These are phyloP conservation scores for Pelecanoides urinatrix DNA, from an alignment of 2,113 vertebrate genomes.

Conservation along the genomic window DNA sequence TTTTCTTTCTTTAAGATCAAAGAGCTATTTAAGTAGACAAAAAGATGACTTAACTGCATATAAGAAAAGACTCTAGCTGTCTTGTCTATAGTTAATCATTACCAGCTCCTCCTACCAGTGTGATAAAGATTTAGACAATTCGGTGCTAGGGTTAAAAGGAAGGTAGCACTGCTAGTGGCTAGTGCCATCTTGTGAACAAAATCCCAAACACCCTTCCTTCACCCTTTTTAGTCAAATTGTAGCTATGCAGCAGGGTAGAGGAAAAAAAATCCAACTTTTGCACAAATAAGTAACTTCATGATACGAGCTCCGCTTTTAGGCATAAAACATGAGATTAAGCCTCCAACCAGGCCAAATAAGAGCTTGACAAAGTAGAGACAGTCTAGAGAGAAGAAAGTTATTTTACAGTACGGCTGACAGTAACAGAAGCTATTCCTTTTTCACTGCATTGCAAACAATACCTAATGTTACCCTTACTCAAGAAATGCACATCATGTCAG, in stretches of 20 bases:
- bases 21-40: neutral
- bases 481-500: neutral
- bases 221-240: neutral
- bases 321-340: neutral
- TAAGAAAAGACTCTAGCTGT: neutral
- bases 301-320: neutral
- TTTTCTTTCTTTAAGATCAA: neutral
- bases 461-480: neutral
- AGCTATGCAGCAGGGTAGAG: neutral
- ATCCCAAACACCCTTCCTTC: neutral
- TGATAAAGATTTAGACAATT: neutral
- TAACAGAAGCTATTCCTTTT: neutral
- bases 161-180: neutral
- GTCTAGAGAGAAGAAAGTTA: neutral
- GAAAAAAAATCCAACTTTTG: neutral
- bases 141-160: neutral
- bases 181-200: constrained; percentile 59
- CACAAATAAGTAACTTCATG: neutral
- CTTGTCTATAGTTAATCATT: neutral
- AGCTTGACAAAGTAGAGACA: neutral
- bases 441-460: neutral
- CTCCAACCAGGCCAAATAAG: neutral
- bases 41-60: neutral
- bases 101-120: neutral
- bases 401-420: neutral